phyloP scores from a whole-genome alignment of 2,888 invertebrate genomes.

The Eupithecia dodoneata region DNA sequence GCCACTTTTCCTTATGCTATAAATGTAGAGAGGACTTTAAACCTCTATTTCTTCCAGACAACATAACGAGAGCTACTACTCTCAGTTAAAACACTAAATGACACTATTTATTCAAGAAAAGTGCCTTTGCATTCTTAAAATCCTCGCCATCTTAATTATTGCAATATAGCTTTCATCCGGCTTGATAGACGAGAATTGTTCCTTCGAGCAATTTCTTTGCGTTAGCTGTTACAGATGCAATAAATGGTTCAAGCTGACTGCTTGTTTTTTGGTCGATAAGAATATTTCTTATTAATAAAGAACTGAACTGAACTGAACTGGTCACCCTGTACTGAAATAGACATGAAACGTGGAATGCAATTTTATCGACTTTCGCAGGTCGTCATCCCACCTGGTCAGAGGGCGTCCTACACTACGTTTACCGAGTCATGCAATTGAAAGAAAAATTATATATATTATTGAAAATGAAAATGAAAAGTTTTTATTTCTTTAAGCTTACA shows the following conservation, averaged over 20 bases:
- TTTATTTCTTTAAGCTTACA: too few species aligned
- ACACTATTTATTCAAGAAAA: slow-evolving; percentile 13
- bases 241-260: neutral
- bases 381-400: too few species aligned
- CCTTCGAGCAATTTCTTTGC: neutral
- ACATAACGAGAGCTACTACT: slow-evolving; percentile 1
- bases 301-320: too few species aligned
- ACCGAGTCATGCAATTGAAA: too few species aligned
- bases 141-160: slow-evolving; percentile 14
- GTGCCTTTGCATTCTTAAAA: slow-evolving; percentile 19
- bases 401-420: too few species aligned
- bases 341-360: neutral
- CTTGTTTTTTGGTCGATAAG: too few species aligned
- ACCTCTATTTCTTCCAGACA: neutral
- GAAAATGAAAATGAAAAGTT: too few species aligned
- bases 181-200: neutral
- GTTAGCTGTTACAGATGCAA: neutral
- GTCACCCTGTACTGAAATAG: neutral
- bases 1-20: neutral
- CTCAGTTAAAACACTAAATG: slow-evolving; percentile 5
- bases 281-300: too few species aligned
- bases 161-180: slow-evolving; percentile 6
- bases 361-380: too few species aligned
- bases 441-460: too few species aligned
- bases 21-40: neutral